Conservation (phyloP, 2,888 invertebrate species). For the Pandemis corylana region DNA sequence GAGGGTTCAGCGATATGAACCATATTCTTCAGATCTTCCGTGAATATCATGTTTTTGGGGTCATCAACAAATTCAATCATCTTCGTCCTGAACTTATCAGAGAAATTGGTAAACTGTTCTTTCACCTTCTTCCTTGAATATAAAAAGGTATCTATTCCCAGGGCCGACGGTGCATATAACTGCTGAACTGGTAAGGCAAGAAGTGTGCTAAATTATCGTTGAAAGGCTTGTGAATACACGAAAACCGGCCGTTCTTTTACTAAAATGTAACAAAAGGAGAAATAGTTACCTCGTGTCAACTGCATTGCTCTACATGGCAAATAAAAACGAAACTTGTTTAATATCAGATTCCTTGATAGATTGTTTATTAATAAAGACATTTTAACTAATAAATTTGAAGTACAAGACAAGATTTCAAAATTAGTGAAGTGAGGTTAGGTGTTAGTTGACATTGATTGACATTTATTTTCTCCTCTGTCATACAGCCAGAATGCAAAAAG, state of each 20-base stretch:
- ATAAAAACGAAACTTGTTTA: conserved; percentile 53
- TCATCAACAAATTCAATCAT: conserved; percentile 87
- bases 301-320: conserved; percentile 51
- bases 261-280: background rate
- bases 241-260: background rate
- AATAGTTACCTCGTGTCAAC: conserved; percentile 46
- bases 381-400: conserved; percentile 38
- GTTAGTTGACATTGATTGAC: conserved; percentile 27
- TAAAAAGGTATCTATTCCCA: conserved; percentile 87
- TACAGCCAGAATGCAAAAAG: conserved; percentile 18
- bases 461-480: conserved; percentile 42
- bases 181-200: conserved; percentile 62
- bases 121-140: conserved; percentile 80
- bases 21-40: conserved; percentile 94
- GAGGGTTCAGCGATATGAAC: conserved; percentile 87
- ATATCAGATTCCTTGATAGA: conserved; percentile 51
- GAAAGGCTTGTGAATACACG: background rate
- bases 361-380: conserved; percentile 64
- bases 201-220: background rate
- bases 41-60: conserved; percentile 89
- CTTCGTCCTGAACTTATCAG: conserved; percentile 88
- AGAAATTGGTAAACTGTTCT: conserved; percentile 86
- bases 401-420: background rate
- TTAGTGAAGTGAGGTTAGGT: conserved; percentile 46
- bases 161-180: conserved; percentile 83